Evolutionary conservation across 2,113 vertebrate species (phyloP), one percentile per base, ranked within the genome.

Genomic region (Toxotes chatareus): DNA sequence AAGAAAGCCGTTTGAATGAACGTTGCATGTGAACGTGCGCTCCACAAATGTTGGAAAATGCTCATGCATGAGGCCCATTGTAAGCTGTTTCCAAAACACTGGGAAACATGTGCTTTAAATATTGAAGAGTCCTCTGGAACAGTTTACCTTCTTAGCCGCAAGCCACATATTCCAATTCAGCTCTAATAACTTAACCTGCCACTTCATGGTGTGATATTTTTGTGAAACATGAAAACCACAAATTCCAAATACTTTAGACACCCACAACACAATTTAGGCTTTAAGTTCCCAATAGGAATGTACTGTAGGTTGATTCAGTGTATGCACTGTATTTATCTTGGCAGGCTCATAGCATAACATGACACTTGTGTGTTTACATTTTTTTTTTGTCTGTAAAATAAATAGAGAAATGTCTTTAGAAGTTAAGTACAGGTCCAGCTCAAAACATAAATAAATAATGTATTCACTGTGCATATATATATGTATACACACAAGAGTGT

Each of bases 51-150:
- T n/a, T 16, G 67, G 79, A 60, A 87, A 83, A 82, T 44, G 56
- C 57, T 77, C 76, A 68, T 47, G 86, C 80, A 59, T 64, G 87
- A 89, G 80, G 65, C 71, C 82, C 44, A 4, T 79, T 53, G 68
- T 76, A n/a, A 64, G 32, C 64, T 79, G 61, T 92, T 91, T 91
- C 91, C 88, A 88, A 89, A 91, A 92, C 88, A 89, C 75, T 78
- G 68, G 63, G 76, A 73, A 89, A 87, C 88, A 85, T 80, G 80
- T 90, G 87, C 86, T 90, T 90, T 73, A 82, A 77, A 91, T 89
- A 82, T 78, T 56, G 71, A 79, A 55, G 73, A 66, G 74, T 74
- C 55, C 67, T 87, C 85, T 92, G 86, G 88, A 92, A 90, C 73
- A 66, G 62, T 88, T 90, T 88, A 75, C 65, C 56, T 84, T 80